Base-by-base conservation (phyloP, 2,113 vertebrate species). In the Quiscalus mexicanus region DNA sequence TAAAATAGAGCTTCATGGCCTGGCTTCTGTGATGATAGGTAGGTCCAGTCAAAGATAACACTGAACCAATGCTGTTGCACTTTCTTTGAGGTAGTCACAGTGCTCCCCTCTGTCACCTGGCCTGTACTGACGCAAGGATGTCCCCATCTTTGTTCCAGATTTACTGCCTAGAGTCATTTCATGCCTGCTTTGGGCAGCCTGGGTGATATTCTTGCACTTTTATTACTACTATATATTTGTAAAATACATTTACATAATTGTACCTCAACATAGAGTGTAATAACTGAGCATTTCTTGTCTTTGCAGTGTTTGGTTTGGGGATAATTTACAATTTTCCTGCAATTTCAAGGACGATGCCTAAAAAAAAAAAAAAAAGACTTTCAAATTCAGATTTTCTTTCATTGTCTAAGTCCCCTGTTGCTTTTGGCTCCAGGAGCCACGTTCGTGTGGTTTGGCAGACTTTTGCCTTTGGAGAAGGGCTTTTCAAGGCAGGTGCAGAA, bases 1-100 rank as follows among this genome's bases (percentile, higher is more conserved):
- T 90, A 77, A 83, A 92, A 88, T 70, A 93, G 79, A 52, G 39
- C 75, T 91, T 95, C 68, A 15, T 58, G 83, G 67, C 18, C 55
- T 44, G 30, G 45, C 79, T 81, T 88, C 79, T 91, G 30, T 73
- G 59, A 35, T 76, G 63, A 74, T 42, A 69, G 58, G 53, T 64
- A 74, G 55, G 71, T 88, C 47, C 79, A 64, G 76, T 75, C 71
- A 88, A 56, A 84, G 76, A 58, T 64, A 93, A 47, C 15, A 19
- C n/a, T 53, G 62, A 45, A 65, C 69, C 37, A 63, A n/a, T 28
- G 37, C 42, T 53, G 45, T 49, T 89, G 62, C 73, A 79, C 58
- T 68, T 68, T 85, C 64, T 74, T 65, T 79, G 81, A 88, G 78
- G 44, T 73, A 45, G 45, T 55, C 45, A 21, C 23, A 49, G 47